A percentile compares a stretch with the other conserved stretches of the same genome.
Conservation (phyloP, 2,113 vertebrate genomes). For the Dendrocopos noguchii region DNA sequence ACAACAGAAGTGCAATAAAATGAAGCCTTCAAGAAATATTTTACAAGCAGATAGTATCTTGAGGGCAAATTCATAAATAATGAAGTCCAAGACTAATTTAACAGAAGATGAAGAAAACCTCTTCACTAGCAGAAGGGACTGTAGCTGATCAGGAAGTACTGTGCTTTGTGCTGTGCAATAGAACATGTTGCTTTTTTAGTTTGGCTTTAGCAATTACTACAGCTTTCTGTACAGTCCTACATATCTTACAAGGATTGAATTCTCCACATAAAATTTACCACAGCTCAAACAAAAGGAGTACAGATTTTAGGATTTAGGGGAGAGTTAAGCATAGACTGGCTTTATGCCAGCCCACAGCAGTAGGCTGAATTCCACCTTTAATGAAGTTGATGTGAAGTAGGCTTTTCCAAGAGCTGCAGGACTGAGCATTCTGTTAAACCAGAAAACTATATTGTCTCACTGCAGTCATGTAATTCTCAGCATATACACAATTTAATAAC, state of each 20-base stretch:
- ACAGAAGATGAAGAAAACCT: not conserved
- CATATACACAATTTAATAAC: not conserved
- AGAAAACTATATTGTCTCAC: not conserved
- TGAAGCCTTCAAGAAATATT: not conserved
- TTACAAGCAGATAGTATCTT: not conserved
- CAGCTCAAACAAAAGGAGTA: slow-evolving; percentile 2
- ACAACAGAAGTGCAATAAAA: not conserved
- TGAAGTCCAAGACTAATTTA: not conserved
- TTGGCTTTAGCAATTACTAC: not conserved
- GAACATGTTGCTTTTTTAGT: not conserved
- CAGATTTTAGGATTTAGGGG: slow-evolving; percentile 4
- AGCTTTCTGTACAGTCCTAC: not conserved
- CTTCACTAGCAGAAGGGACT: not conserved
- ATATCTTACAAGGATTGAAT: not conserved
- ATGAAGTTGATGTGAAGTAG: not conserved
- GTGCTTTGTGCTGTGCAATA: not conserved
- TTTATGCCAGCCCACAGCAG: not conserved
- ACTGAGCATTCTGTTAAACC: not conserved
- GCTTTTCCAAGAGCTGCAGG: not conserved
- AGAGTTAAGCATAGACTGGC: not conserved
- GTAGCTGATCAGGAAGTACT: not conserved
- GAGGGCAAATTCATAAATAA: not conserved
- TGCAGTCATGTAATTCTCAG: not conserved
- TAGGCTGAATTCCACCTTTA: slow-evolving; percentile 46
- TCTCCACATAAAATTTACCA: not conserved